Base-by-base conservation (phyloP, 2,797 vertebrate species). In the Chelmon rostratus region DNA sequence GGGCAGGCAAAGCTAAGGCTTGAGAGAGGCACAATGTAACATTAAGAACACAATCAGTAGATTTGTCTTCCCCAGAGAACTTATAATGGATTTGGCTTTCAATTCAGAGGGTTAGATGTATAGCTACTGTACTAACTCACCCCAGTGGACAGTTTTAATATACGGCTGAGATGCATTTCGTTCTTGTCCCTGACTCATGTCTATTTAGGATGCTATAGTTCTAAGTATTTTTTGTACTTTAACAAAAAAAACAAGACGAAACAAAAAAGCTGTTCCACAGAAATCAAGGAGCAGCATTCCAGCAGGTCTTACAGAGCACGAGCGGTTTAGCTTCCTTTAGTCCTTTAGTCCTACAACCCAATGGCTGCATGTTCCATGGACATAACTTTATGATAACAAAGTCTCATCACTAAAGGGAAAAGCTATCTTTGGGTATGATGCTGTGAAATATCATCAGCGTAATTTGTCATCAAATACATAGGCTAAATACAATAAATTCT, bases 31-130 rank as follows among this genome's bases (percentile, higher is more conserved):
- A 58, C 52, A 73, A 63, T 80, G 71, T 67, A 88, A 76, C 76
- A 38, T 82, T 78, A 86, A 85, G 85, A 69, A 86, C 78, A 87
- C 74, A 87, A 89, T 92, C 84, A 87, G 89, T 82, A 69, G 81
- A 88, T 87, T 76, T 85, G 71, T 85, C 78, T 69, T 73, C 77
- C 67, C 71, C n/a, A 7, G 78, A 84, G 65, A 74, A 84, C 89
- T 79, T 77, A 72, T 81, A 90, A 89, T 86, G 58, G 81, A 74
- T 87, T 66, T 88, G 78, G 82, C 80, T 89, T 80, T 76, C 80
- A 80, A 31, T 76, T 85, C 77, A 79, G 52, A 52, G 62, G 76
- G 81, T 90, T 90, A 73, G 86, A 90, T 81, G 85, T 86, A 86
- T 40, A 69, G 80, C 77, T 65, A 28, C 57, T 57, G 67, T 54